Percentiles rank a stretch among this genome's conserved stretches.
Evolutionary conservation across 2,888 invertebrate genomes (phyloP).

Genomic region (Taphrorychus bicolor): DNA sequence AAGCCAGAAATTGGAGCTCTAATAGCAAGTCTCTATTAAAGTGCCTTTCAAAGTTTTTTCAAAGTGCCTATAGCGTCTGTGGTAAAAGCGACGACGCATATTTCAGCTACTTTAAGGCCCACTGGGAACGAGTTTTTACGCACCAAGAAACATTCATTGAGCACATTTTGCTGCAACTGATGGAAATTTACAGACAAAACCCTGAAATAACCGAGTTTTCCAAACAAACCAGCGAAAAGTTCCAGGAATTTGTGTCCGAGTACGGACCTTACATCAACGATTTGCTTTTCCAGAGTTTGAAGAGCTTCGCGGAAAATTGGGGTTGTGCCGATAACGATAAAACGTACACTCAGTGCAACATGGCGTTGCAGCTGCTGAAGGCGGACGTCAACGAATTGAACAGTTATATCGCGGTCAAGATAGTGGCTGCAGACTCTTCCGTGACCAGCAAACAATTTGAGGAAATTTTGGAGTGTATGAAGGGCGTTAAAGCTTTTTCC

Average conservation of each 20-base stretch:
- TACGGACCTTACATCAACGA: slow-evolving; percentile 14
- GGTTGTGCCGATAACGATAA: not conserved
- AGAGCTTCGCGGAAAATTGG: not conserved
- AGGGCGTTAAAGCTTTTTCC: not conserved
- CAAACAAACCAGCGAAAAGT: slow-evolving; percentile 9
- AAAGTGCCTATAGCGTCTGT: not conserved
- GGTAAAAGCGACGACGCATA: slow-evolving; percentile 2
- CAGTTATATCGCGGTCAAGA: slow-evolving; percentile 5
- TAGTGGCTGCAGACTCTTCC: not conserved
- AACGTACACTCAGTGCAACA: not conserved
- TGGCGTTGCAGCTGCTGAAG: slow-evolving; percentile 7
- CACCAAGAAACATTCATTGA: slow-evolving; percentile 16
- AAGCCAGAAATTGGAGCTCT: not conserved
- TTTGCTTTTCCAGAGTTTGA: slow-evolving; percentile 9
- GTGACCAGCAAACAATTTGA: not conserved
- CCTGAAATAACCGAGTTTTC: slow-evolving; percentile 1
- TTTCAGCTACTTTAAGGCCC: slow-evolving; percentile 3
- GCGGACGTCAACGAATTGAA: slow-evolving; percentile 8
- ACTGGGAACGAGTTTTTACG: slow-evolving; percentile 21
- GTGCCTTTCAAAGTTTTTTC: slow-evolving; percentile 11
- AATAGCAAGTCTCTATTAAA: not conserved
- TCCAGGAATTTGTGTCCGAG: not conserved
- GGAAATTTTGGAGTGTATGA: not conserved
- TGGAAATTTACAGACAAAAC: slow-evolving; percentile 10
- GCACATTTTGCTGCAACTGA: slow-evolving; percentile 11